These are phyloP conservation scores for Hydra vulgaris DNA, from an alignment of 30 jellyfish, hydroid and myxozoan species.

Conservation along the genomic window DNA sequence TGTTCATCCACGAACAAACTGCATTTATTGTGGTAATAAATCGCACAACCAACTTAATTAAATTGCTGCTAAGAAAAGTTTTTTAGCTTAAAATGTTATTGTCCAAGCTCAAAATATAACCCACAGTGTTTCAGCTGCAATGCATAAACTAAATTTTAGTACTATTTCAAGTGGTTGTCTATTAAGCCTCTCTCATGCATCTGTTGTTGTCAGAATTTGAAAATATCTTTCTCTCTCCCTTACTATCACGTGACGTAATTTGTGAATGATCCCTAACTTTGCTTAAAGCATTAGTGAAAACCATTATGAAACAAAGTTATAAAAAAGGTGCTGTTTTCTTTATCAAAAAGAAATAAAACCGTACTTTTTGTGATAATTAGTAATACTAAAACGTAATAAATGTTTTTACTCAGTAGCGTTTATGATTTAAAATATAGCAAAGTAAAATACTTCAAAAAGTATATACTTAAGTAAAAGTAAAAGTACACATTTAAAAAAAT, in stretches of 20 bases:
- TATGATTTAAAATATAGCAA: too few relatives aligned
- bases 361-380: too few relatives aligned
- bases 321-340: too few relatives aligned
- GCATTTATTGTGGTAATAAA: conserved; percentile 8
- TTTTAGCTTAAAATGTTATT: conserved; percentile 14
- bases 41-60: conserved; percentile 9
- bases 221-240: neutral
- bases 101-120: neutral
- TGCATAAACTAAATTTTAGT: neutral
- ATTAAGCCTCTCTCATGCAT: neutral
- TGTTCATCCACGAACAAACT: neutral
- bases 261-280: too few relatives aligned
- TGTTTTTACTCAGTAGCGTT: too few relatives aligned
- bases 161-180: conserved; percentile 3
- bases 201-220: neutral
- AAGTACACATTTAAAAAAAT: too few relatives aligned
- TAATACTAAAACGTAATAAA: too few relatives aligned
- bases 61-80: conserved; percentile 27
- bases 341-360: too few relatives aligned
- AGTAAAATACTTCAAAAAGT: neutral
- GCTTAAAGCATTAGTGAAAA: too few relatives aligned
- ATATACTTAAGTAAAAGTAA: too few relatives aligned
- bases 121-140: conserved; percentile 5
- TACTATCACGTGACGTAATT: neutral
- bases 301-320: too few relatives aligned